Conservation (phyloP, 2,113 vertebrate species). For the Monopterus albus region DNA sequence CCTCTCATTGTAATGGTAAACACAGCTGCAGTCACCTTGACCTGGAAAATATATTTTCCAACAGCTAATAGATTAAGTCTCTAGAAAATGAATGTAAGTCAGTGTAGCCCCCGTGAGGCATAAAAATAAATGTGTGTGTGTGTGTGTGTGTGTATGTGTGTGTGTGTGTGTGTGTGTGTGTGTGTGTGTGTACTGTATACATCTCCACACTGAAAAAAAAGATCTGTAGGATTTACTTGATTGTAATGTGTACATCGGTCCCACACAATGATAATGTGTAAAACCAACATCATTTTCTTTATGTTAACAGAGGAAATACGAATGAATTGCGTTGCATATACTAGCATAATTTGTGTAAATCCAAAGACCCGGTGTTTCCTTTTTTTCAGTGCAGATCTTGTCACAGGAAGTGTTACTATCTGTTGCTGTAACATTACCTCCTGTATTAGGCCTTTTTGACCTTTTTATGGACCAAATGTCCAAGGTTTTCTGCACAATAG, state of each 20-base stretch:
- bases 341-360: too few relatives aligned
- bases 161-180: not conserved
- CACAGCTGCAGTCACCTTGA: not conserved
- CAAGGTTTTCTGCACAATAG: not conserved
- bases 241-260: too few relatives aligned
- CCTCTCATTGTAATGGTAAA: not conserved
- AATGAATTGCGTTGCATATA: too few relatives aligned
- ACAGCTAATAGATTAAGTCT: not conserved
- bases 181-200: not conserved
- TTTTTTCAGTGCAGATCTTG: too few relatives aligned
- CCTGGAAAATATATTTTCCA: not conserved
- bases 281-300: too few relatives aligned
- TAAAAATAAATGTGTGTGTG: not conserved
- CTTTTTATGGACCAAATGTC: conserved; percentile 23
- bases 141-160: not conserved
- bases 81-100: not conserved
- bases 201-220: too few relatives aligned
- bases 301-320: too few relatives aligned
- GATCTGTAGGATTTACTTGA: too few relatives aligned
- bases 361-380: too few relatives aligned
- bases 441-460: conserved; percentile 33
- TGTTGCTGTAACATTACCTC: conserved; percentile 28
- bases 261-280: too few relatives aligned
- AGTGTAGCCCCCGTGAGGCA: too few relatives aligned
- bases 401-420: too few relatives aligned